Evolutionary conservation across 2,888 invertebrate genomes (phyloP).

Genomic region (Ethmia dodecea): DNA sequence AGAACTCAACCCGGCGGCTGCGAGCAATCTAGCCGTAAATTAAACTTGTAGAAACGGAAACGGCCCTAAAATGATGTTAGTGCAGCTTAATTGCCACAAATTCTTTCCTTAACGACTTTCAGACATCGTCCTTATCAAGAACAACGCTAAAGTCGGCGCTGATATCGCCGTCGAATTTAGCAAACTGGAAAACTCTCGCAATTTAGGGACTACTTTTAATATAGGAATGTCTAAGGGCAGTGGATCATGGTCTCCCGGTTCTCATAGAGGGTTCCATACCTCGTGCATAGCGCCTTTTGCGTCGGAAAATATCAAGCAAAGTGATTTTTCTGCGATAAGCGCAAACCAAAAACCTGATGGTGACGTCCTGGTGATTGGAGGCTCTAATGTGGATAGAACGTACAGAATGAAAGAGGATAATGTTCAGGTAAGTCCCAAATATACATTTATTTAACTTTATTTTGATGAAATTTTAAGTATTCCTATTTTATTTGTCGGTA

Average conservation of each 20-base stretch:
- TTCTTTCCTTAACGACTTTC: slow-evolving; percentile 53
- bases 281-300: slow-evolving; percentile 21
- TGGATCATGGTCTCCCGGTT: slow-evolving; percentile 24
- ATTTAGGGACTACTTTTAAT: slow-evolving; percentile 41
- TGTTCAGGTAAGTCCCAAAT: slow-evolving; percentile 79
- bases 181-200: slow-evolving; percentile 48
- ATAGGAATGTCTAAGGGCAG: slow-evolving; percentile 32
- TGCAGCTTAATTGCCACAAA: slow-evolving; percentile 52
- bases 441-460: background rate
- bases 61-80: slow-evolving; percentile 43
- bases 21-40: slow-evolving; percentile 43
- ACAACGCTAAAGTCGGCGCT: slow-evolving; percentile 92
- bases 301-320: slow-evolving; percentile 15
- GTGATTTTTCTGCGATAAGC: slow-evolving; percentile 27
- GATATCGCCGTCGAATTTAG: slow-evolving; percentile 84
- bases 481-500: background rate
- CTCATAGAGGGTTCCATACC: slow-evolving; percentile 50
- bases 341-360: slow-evolving; percentile 23
- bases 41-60: slow-evolving; percentile 43
- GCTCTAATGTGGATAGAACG: slow-evolving; percentile 85
- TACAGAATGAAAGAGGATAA: slow-evolving; percentile 79
- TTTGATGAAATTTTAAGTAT: background rate
- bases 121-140: slow-evolving; percentile 95
- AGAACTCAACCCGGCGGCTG: slow-evolving; percentile 29
- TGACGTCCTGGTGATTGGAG: slow-evolving; percentile 85